phyloP scores from a whole-genome alignment of 1,140 invertebrate genomes.

The Diploscapter pachys region DNA sequence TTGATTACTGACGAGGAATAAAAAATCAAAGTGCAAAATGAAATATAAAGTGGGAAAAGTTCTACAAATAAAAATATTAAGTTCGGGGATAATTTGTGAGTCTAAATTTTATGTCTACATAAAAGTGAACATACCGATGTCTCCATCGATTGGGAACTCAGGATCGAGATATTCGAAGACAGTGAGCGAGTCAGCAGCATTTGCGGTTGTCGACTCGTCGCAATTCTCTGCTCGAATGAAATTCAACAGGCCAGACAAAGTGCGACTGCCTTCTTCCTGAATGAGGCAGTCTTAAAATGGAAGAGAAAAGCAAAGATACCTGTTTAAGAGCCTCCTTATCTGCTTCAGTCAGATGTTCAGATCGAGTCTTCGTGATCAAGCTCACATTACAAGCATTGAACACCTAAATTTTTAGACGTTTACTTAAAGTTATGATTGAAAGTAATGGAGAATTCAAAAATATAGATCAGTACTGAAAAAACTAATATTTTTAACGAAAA shows the following conservation, averaged over 20 bases:
- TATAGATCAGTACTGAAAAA: not conserved
- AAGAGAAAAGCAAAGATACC: constrained; percentile 13
- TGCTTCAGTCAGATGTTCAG: constrained; percentile 81
- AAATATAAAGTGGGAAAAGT: too few species aligned
- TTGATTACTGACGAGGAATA: too few species aligned
- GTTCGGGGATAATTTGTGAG: too few species aligned
- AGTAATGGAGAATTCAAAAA: not conserved
- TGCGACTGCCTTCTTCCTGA: constrained; percentile 65
- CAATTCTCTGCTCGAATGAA: constrained; percentile 84
- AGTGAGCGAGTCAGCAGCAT: constrained; percentile 65
- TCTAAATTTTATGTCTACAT: not conserved
- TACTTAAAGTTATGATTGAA: constrained; percentile 10
- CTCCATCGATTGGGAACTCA: constrained; percentile 71
- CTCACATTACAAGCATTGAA: constrained; percentile 94
- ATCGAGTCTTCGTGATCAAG: constrained; percentile 87
- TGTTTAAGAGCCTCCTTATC: constrained; percentile 67
- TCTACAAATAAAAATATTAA: too few species aligned
- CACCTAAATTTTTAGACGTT: constrained; percentile 64
- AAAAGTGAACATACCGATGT: constrained; percentile 70
- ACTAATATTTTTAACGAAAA: not conserved
- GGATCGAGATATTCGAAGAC: constrained; percentile 83
- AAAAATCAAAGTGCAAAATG: too few species aligned
- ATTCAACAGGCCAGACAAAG: constrained; percentile 74
- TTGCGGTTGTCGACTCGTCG: constrained; percentile 66
- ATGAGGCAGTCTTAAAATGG: constrained; percentile 4